These are phyloP conservation scores for Phoronis australis DNA, from an alignment of 2,888 invertebrate genomes.

Conservation along the genomic window DNA sequence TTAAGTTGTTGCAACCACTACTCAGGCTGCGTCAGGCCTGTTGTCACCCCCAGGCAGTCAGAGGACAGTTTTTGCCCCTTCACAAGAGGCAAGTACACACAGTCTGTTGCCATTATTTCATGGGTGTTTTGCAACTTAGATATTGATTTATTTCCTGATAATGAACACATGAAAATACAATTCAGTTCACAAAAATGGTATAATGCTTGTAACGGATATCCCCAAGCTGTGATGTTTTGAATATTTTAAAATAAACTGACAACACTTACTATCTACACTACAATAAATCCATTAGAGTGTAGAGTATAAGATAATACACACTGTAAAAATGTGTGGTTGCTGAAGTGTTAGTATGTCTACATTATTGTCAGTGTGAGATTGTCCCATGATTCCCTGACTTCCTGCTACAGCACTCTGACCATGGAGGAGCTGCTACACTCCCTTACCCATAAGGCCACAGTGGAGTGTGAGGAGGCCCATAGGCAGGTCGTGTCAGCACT, in stretches of 20 bases:
- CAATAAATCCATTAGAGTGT: too few relatives aligned
- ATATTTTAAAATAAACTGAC: too few relatives aligned
- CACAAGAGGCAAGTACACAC: slow-evolving; percentile 47
- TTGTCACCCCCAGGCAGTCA: slow-evolving; percentile 64
- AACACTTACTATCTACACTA: too few relatives aligned
- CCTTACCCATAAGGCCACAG: slow-evolving; percentile 61
- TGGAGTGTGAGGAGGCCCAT: slow-evolving; percentile 62
- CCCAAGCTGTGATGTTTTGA: too few relatives aligned
- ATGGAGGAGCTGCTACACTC: slow-evolving; percentile 63
- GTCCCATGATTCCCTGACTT: background rate
- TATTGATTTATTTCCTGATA: slow-evolving; percentile 1
- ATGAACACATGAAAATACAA: too few relatives aligned
- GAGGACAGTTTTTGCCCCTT: slow-evolving; percentile 58
- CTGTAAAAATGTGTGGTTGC: too few relatives aligned
- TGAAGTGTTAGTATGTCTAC: too few relatives aligned
- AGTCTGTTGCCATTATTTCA: background rate
- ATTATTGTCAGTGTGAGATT: too few relatives aligned
- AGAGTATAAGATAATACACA: too few relatives aligned
- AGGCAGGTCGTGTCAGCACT: slow-evolving; percentile 62
- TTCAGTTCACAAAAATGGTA: too few relatives aligned
- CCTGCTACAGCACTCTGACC: slow-evolving; percentile 41
- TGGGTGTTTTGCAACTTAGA: background rate
- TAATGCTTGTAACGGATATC: too few relatives aligned
- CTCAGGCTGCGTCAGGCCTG: slow-evolving; percentile 67
- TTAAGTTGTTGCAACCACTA: slow-evolving; percentile 62